These are phyloP conservation scores for Cephalopachus bancanus DNA, from an alignment of 2,797 vertebrate genomes.

Conservation along the genomic window DNA sequence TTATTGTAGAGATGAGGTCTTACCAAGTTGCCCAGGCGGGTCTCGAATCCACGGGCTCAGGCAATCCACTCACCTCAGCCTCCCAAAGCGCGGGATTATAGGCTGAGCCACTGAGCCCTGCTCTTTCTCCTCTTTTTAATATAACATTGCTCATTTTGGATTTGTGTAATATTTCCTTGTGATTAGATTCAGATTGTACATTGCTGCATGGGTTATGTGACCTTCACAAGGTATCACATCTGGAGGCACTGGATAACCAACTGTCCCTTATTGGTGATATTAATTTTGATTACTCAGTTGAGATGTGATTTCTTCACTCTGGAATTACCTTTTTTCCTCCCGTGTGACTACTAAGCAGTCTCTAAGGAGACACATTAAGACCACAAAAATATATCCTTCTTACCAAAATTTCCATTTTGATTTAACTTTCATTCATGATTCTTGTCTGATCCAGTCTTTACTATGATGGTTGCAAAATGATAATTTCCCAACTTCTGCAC, in stretches of 20 bases:
- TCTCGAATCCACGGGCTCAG: no score
- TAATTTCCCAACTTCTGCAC: background rate
- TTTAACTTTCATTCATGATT: conserved; percentile 43
- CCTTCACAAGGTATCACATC: background rate
- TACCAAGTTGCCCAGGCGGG: no score
- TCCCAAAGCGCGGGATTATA: no score
- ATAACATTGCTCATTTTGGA: background rate
- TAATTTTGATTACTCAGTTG: background rate
- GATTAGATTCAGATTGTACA: background rate
- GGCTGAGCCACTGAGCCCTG: no score
- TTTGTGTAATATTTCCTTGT: background rate
- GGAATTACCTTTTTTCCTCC: background rate
- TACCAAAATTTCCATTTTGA: background rate
- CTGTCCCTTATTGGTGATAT: background rate
- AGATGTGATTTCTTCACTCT: conserved; percentile 4
- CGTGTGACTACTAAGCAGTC: background rate
- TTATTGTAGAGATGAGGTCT: no score
- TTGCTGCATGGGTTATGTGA: background rate
- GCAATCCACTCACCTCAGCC: no score
- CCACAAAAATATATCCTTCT: background rate
- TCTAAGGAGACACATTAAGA: background rate
- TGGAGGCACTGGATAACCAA: background rate
- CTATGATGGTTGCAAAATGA: background rate
- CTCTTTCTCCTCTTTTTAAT: background rate
- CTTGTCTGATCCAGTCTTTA: background rate